Evolutionary conservation across 1,140 invertebrate species (phyloP).

Genomic region (Goniozus legneri): DNA sequence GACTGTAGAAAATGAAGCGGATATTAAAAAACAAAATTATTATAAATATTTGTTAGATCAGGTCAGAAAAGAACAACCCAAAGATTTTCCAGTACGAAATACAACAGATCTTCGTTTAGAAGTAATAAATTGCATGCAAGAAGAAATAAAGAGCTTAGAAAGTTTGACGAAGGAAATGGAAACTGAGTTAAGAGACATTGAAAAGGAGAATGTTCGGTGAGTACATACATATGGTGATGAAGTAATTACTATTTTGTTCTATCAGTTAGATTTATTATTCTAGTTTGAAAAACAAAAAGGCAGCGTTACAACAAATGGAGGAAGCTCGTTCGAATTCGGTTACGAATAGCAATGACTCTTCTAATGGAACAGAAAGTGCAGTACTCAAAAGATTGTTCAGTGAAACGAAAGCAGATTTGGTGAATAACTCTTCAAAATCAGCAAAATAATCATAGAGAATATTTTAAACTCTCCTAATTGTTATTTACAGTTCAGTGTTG

Average conservation of each 20-base stretch:
- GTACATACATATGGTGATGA: conserved; percentile 9
- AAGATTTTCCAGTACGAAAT: conserved; percentile 28
- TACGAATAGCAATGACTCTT: conserved; percentile 15
- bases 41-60: conserved; percentile 19
- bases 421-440: conserved; percentile 13
- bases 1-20: conserved; percentile 20
- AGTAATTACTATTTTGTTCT: conserved; percentile 4
- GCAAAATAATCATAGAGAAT: conserved; percentile 1
- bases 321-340: conserved; percentile 18
- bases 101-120: conserved; percentile 28
- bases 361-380: conserved; percentile 21
- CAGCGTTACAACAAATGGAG: conserved; percentile 32
- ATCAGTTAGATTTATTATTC: conserved; percentile 4
- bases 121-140: conserved; percentile 23
- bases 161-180: conserved; percentile 11
- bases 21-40: conserved; percentile 21
- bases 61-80: conserved; percentile 21
- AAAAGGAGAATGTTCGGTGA: conserved; percentile 29
- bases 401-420: conserved; percentile 34
- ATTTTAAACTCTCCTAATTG: not conserved
- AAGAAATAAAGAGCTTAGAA: conserved; percentile 16
- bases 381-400: conserved; percentile 23
- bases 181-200: conserved; percentile 11
- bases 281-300: conserved; percentile 35
- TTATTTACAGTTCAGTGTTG: conserved; percentile 22